These are phyloP conservation scores for Lypha dubia DNA, from an alignment of 2,888 invertebrate genomes.

Conservation along the genomic window DNA sequence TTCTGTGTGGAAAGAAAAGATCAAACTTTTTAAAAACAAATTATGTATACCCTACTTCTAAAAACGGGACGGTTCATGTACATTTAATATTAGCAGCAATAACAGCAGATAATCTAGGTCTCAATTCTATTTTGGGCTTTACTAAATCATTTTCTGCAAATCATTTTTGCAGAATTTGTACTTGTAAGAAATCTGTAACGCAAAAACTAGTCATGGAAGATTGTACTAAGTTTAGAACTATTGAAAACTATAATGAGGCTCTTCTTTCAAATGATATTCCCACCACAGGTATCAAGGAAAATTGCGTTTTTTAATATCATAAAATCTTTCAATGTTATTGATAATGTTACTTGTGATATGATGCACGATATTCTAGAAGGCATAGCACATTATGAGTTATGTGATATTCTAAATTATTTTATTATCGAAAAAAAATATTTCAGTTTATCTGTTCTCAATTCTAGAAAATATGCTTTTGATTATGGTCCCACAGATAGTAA, in stretches of 20 bases:
- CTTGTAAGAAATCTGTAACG: conserved; percentile 36
- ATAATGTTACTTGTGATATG: conserved; percentile 63
- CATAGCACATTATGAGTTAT: conserved; percentile 57
- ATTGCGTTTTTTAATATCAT: conserved; percentile 20
- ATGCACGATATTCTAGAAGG: conserved; percentile 71
- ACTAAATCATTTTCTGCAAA: conserved; percentile 41
- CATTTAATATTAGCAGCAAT: conserved; percentile 48
- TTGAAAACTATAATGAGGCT: conserved; percentile 44
- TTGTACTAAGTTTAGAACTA: conserved; percentile 42
- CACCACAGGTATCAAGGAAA: conserved; percentile 36
- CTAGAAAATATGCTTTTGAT: conserved; percentile 46
- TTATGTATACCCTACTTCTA: conserved; percentile 39
- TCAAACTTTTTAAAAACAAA: conserved; percentile 24
- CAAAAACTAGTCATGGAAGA: conserved; percentile 40
- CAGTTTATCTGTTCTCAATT: conserved; percentile 43
- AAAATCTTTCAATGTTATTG: conserved; percentile 43
- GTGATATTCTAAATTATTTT: conserved; percentile 52
- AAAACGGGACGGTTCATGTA: conserved; percentile 31
- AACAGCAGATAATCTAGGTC: conserved; percentile 37
- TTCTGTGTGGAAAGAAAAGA: conserved; percentile 36
- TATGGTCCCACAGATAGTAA: conserved; percentile 37
- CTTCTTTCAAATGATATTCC: conserved; percentile 42
- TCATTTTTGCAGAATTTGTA: conserved; percentile 41
- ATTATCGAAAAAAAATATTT: conserved; percentile 55
- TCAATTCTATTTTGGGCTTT: conserved; percentile 40